phyloP scores from a whole-genome alignment of 2,113 vertebrate genomes.

The Phoxinus phoxinus region DNA sequence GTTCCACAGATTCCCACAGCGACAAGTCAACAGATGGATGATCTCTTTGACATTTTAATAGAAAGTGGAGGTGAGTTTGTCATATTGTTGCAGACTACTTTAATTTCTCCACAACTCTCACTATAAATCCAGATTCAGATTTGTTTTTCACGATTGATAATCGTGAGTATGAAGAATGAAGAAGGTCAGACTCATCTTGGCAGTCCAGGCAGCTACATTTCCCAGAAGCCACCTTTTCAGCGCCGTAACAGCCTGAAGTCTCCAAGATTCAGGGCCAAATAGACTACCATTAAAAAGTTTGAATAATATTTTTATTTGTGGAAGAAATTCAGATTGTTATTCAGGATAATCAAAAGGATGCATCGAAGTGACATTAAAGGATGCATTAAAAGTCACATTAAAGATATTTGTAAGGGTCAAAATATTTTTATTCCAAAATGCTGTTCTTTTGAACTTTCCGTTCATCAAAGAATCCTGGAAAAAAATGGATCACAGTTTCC shows the following conservation, averaged over 20 bases:
- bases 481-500: too few species aligned
- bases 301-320: neutral
- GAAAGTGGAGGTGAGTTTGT: conserved; percentile 89
- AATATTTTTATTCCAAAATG: too few species aligned
- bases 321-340: neutral
- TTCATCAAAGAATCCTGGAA: too few species aligned
- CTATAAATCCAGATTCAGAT: neutral
- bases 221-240: neutral
- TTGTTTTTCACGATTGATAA: neutral
- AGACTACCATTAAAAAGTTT: neutral
- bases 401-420: neutral
- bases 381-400: neutral
- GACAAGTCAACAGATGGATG: conserved; percentile 98
- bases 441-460: too few species aligned
- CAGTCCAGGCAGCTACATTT: neutral
- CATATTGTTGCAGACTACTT: neutral
- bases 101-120: neutral
- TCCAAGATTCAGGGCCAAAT: neutral
- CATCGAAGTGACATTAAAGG: neutral
- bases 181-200: neutral
- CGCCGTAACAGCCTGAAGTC: neutral
- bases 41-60: conserved; percentile 97
- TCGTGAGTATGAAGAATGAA: neutral
- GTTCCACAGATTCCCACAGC: conserved; percentile 81
- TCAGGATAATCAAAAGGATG: neutral